Base-by-base conservation (phyloP, 53 echinoderm and acorn worm species). In the Actinopyga echinites region DNA sequence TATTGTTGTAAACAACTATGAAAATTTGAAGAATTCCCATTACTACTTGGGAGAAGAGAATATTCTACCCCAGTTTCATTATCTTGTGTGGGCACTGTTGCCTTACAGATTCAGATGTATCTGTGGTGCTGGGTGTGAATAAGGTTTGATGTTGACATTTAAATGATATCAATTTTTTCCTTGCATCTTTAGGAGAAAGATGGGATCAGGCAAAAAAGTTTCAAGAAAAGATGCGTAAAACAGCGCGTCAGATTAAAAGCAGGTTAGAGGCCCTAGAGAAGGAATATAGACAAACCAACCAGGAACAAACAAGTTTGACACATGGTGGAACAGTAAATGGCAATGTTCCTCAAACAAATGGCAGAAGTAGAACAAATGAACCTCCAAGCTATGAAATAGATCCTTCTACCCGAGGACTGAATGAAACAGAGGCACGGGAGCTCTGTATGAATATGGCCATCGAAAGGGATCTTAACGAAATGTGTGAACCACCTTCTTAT, bases 221-320 rank as follows among this genome's bases (percentile, higher is more conserved):
- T 88, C 97, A 97, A 58, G 81, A 92, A 54, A 92, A 94, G 88
- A 97, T 97, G 97, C 90, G 84, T 64, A 94, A 89, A 71, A 94
- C 97, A 3, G 90, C 85, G 0, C 87, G 45, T 1, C 94, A 97
- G 67, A 97, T 97, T 78, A 94, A 94, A 80, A 40, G 84, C 26
- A 87, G 97, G 37, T 71, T 97, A 11, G 97, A 97, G 67, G 83
- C 84, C 26, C 49, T 97, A 52, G 97, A 97, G 83, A 63, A 79
- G 34, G 84, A 85, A 17, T 56, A 60, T 42, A 38, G 24, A 2
- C 35, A 38, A 19, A 20, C 75, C 31, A 22, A 67, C 8, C 54
- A 21, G 30, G 69, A 58, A 37, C 20, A 58, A 28, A 28, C 65
- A 20, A 28, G 67, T 49, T 20, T 15, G 1, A 25, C 56, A 21